A percentile compares a stretch with the other conserved stretches of the same genome.
Conservation (phyloP, 2,888 invertebrate species). For the Meiosimyza platycephala region DNA sequence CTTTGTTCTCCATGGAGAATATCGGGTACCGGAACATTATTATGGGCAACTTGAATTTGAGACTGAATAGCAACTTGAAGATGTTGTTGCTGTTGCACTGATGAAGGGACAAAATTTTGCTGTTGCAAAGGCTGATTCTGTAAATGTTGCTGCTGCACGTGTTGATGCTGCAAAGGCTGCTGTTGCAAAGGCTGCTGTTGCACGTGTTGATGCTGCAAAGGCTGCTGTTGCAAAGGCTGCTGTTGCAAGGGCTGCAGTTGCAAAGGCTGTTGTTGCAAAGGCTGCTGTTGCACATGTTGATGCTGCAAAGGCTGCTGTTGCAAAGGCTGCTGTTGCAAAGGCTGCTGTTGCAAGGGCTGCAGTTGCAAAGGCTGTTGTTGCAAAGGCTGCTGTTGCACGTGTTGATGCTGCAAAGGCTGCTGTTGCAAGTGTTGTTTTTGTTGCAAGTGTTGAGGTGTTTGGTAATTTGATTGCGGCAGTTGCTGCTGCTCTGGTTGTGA, state of each 20-base stretch:
- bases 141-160: conserved; percentile 28
- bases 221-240: conserved; percentile 47
- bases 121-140: not conserved
- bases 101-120: not conserved
- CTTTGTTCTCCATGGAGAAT: conserved; percentile 45
- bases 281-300: conserved; percentile 32
- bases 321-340: conserved; percentile 43
- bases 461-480: conserved; percentile 45
- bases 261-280: conserved; percentile 26
- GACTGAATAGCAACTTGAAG: conserved; percentile 41
- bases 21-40: conserved; percentile 38
- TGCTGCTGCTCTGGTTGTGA: conserved; percentile 44
- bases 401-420: conserved; percentile 40
- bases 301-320: conserved; percentile 40
- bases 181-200: conserved; percentile 23
- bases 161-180: conserved; percentile 34
- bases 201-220: conserved; percentile 41
- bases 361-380: conserved; percentile 18
- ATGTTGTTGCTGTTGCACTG: conserved; percentile 30
- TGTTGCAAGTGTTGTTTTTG: no score
- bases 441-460: conserved; percentile 42
- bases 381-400: no score
- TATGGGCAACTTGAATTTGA: conserved; percentile 37
- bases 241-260: conserved; percentile 25
- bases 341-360: conserved; percentile 44